Evolutionary conservation across 2,888 invertebrate genomes (phyloP), one percentile per base, ranked within the genome.

Genomic region (Furcula furcula): DNA sequence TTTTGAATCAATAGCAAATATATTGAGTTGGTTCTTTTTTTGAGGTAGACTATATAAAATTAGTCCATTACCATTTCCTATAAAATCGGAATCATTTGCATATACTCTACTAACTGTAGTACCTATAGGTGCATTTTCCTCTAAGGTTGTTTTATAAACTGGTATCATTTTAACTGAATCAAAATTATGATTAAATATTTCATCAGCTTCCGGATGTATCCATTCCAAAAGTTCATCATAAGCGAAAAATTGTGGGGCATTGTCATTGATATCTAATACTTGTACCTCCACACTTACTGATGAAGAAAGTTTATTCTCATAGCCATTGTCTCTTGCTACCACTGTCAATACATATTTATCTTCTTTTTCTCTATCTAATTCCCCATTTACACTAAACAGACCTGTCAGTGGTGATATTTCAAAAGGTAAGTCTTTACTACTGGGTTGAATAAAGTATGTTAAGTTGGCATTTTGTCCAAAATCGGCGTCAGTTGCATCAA

Each of bases 41-140:
- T 93, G 92, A 0, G 93, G 91, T 26, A 96, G 85, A 53, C 94
- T 94, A 51, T 94, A 97, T 0, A 96, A 78, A 2, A 97, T 92
- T 25, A 96, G 77, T 0, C 96, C 96, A 63, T 97, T 97, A n/a
- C 96, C 96, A 63, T 96, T 96, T 1, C 95, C 94, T 25, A 92
- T 80, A 53, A 95, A 95, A 70, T 97, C 97, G 7, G 94, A 92
- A 76, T 97, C 97, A 47, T 96, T 95, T 0, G 97, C 97, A 42
- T 91, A 93, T 1, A 97, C 92, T 74, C 92, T 92, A 0, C 93
- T 92, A 0, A 97, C 93, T 26, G 92, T 85, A 21, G 93, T 93
- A 6, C 96, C 96, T 0, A 94, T 89, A 2, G 93, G 92, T 7
- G 92, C 91, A 65, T 95, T 94, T 68, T 96, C 94, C 45, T 93